Percentiles rank a stretch among this genome's conserved stretches.
phyloP scores from a whole-genome alignment of 2,113 vertebrate genomes.

The Sapajus apella region DNA sequence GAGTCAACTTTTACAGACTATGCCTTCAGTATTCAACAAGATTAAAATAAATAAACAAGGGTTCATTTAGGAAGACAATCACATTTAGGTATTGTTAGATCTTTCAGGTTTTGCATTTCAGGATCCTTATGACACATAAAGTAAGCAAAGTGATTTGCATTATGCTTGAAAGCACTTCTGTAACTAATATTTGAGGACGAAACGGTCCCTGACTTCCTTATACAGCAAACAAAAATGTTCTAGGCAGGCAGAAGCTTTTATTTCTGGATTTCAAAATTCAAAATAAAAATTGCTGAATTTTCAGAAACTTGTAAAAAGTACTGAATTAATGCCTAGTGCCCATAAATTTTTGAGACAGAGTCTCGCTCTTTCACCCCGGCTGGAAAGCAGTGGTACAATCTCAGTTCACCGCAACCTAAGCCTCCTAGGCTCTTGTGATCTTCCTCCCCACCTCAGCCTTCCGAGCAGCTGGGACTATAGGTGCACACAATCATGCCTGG shows the following conservation, averaged over 20 bases:
- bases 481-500: too few relatives aligned
- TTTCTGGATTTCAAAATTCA: conserved; percentile 10
- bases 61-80: background rate
- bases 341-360: background rate
- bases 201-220: background rate
- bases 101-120: background rate
- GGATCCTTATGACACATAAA: background rate
- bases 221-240: background rate
- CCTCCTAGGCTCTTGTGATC: too few relatives aligned
- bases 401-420: too few relatives aligned
- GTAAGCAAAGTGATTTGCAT: background rate
- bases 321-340: background rate
- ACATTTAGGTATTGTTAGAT: background rate
- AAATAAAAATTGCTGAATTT: background rate
- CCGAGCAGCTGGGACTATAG: too few relatives aligned
- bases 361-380: too few relatives aligned
- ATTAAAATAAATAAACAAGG: background rate
- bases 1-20: background rate
- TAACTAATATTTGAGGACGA: background rate
- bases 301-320: conserved; percentile 12
- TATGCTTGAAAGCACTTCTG: background rate
- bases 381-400: too few relatives aligned
- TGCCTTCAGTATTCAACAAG: background rate
- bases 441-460: too few relatives aligned
- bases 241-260: background rate